Percentiles rank a stretch among this genome's conserved stretches.
Evolutionary conservation across 2,888 invertebrate genomes (phyloP).

Genomic region (Oscheius sp.): DNA sequence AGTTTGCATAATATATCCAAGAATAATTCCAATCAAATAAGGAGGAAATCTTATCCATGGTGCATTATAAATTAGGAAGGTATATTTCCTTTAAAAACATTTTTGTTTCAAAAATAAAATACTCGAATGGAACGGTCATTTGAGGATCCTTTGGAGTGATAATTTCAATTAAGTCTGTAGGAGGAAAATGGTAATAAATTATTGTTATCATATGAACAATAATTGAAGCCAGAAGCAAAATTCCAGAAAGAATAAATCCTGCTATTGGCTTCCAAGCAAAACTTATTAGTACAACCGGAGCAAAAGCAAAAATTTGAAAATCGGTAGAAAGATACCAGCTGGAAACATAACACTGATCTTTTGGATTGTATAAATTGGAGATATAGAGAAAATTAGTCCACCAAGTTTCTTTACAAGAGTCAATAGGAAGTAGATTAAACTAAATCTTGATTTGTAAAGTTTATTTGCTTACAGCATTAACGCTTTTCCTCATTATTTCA

Average conservation of each 20-base stretch:
- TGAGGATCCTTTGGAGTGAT: slow-evolving; percentile 1
- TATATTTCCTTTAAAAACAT: slow-evolving; percentile 3
- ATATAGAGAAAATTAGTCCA: slow-evolving; percentile 58
- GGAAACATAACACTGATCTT: slow-evolving; percentile 45
- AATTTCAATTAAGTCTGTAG: not conserved
- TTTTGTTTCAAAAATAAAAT: not conserved
- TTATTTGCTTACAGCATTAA: slow-evolving; percentile 2
- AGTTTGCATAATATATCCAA: slow-evolving; percentile 20
- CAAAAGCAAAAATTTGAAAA: slow-evolving; percentile 51
- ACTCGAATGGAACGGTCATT: slow-evolving; percentile 12
- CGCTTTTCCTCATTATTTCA: slow-evolving; percentile 12
- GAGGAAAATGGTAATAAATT: slow-evolving; percentile 19
- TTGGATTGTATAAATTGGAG: slow-evolving; percentile 44
- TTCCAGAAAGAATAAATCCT: not conserved
- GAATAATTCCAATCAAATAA: slow-evolving; percentile 11
- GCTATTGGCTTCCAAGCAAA: not conserved
- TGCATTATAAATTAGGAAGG: slow-evolving; percentile 12
- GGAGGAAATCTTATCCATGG: slow-evolving; percentile 24
- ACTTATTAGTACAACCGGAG: slow-evolving; percentile 4
- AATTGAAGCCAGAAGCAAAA: not conserved
- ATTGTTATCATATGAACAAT: slow-evolving; percentile 6
- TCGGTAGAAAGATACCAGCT: slow-evolving; percentile 62
- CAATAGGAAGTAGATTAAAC: slow-evolving; percentile 20
- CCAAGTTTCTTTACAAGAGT: slow-evolving; percentile 42
- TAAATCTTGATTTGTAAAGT: not conserved